Base-by-base conservation (phyloP, 2,888 invertebrate species). In the Ischnura elegans region DNA sequence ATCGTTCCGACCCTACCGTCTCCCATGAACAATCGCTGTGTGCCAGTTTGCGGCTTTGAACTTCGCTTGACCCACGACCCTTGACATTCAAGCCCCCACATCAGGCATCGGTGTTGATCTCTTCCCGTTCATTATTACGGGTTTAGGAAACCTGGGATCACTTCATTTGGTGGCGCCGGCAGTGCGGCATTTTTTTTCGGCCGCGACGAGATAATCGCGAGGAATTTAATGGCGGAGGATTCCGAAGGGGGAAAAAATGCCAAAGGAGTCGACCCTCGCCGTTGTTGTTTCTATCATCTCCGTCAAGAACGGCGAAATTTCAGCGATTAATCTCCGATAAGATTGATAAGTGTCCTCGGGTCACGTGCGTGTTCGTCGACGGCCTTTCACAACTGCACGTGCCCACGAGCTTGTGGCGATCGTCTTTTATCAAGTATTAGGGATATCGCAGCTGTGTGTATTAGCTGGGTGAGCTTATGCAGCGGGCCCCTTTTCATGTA, bases 341-440 rank as follows among this genome's bases (percentile, higher is more conserved):
- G 76, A 29, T 76, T 76, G 61, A 61, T 61, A 61, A 61, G n/a
- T n/a, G 76, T 36, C 29, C 36, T 76, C 36, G 76, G 76, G 76
- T 76, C 76, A 76, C 76, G 76, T 76, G 76, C 51, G 2, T 29
- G 8, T 36, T 29, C 76, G 76, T 36, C 36, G 76, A 76, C 29
- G 36, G 36, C 76, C 76, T 76, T 76, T 76, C 76, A 76, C 76
- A 76, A 76, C 76, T n/a, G 76, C 76, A 76, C 76, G 76, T 76
- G 76, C 76, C 29, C 76, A 10, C 36, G 29, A 29, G 66, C 29
- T 66, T 47, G 47, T 47, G 4, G 76, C 76, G 76, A 76, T 76
- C 76, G 76, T 76, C 76, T 76, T 76, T 76, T 76, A 76, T 76
- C 76, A 76, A 76, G 76, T 36, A 76, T 76, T 76, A 36, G 61